Base-by-base conservation (phyloP, 2,888 invertebrate species). In the Lomographa bimaculata region DNA sequence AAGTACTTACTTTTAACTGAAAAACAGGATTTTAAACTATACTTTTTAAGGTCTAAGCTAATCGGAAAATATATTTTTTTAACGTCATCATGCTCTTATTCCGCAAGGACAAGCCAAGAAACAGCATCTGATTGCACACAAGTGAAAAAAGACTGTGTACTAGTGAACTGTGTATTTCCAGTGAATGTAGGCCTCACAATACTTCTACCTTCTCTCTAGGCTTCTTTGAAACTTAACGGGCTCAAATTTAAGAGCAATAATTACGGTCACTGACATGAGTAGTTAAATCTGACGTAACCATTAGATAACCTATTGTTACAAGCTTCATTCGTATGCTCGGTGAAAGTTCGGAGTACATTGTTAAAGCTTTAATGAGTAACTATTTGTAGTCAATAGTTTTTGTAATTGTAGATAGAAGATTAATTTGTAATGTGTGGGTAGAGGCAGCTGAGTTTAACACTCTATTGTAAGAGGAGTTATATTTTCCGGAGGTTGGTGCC, bases 221-320 rank as follows among this genome's bases (percentile, higher is more conserved):
- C n/a, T n/a, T n/a, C n/a, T n/a, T n/a, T n/a, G n/a, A n/a, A n/a
- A n/a, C n/a, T n/a, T n/a, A n/a, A n/a, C n/a, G n/a, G n/a, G n/a
- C n/a, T n/a, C n/a, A n/a, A n/a, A n/a, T n/a, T n/a, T 29, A 32
- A 30, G 36, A 36, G 26, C 36, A 42, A 23, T 42, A 27, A 42
- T 42, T 30, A 37, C 32, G 54, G 50, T 48, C 55, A 47, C 28
- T 53, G 53, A 55, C 55, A 47, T 49, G 32, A 36, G 25, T 18
- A 35, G 19, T 5, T 18, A 32, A 42, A 37, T 32, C 32, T 47
- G 46, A 53, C 38, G 49, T 44, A 55, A 50, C 35, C 25, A 44
- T 55, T 53, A 43, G 53, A 55, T 46, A 50, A 50, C 39, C 46
- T 33, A 46, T 53, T 53, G 50, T 50, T 39, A 36, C 36, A 42